Conservation (phyloP, 2,888 invertebrate genomes). For the Acronicta psi region DNA sequence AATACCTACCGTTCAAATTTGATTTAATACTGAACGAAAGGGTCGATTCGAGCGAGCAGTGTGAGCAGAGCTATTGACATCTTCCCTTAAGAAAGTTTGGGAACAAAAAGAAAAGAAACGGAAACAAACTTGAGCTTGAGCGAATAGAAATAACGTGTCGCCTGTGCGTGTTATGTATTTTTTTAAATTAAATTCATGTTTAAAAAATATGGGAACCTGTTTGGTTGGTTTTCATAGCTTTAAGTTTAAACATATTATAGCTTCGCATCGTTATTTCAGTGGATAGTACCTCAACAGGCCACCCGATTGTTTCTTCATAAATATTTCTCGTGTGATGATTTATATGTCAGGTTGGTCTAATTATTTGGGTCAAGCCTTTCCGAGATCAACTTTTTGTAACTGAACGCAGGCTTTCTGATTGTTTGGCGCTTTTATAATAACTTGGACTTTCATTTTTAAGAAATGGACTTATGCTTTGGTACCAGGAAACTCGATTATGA, state of each 20-base stretch:
- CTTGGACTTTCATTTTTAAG: constrained; percentile 52
- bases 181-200: too few relatives aligned
- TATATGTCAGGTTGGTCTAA: constrained; percentile 79
- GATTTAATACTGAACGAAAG: too few relatives aligned
- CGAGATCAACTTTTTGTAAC: constrained; percentile 72
- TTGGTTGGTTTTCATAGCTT: too few relatives aligned
- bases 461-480: constrained; percentile 29
- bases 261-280: constrained; percentile 34
- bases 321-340: constrained; percentile 82
- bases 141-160: too few relatives aligned
- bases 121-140: too few relatives aligned
- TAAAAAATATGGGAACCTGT: too few relatives aligned
- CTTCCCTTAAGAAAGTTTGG: too few relatives aligned
- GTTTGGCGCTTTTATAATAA: constrained; percentile 54
- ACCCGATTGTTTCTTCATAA: constrained; percentile 80
- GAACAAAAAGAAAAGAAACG: too few relatives aligned
- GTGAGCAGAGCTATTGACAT: too few relatives aligned
- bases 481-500: constrained; percentile 38
- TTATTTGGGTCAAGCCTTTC: constrained; percentile 81
- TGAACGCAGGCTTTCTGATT: constrained; percentile 54
- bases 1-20: too few relatives aligned
- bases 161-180: too few relatives aligned
- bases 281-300: constrained; percentile 62
- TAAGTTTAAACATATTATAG: constrained; percentile 10
- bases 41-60: too few relatives aligned